A percentile compares a stretch with the other conserved stretches of the same genome.
phyloP scores from a whole-genome alignment of 2,113 vertebrate species.

The Apeltes quadracus region DNA sequence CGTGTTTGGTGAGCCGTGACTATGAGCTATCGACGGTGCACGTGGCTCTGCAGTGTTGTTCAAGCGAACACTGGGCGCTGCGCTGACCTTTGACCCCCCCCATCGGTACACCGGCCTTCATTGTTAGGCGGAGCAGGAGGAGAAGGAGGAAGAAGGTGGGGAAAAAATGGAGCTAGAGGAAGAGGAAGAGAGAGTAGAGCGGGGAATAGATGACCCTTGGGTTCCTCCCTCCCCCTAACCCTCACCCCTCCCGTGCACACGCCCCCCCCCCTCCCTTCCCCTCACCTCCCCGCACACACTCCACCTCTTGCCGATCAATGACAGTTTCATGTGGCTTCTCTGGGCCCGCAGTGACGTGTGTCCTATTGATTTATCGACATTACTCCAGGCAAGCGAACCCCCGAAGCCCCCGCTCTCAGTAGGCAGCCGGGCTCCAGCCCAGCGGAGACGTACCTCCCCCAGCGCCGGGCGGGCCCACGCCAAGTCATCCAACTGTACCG shows the following conservation, averaged over 20 bases:
- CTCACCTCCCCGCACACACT: conserved; percentile 28
- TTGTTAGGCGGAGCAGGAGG: conserved; percentile 55
- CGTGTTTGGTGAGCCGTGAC: conserved; percentile 74
- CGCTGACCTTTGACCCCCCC: conserved; percentile 74
- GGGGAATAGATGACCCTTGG: conserved; percentile 69
- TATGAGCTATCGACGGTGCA: conserved; percentile 69
- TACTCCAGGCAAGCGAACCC: conserved; percentile 78
- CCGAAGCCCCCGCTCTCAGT: conserved; percentile 73
- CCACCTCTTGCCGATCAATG: conserved; percentile 85
- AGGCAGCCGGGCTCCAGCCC: conserved; percentile 76
- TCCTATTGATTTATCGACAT: conserved; percentile 86
- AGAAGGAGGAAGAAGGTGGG: conserved; percentile 27
- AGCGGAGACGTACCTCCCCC: conserved; percentile 65
- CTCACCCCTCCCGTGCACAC: conserved; percentile 66
- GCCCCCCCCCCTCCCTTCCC: conserved; percentile 44
- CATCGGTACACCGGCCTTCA: conserved; percentile 44
- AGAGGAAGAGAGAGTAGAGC: conserved; percentile 21
- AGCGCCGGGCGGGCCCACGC: conserved; percentile 68
- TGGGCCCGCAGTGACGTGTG: conserved; percentile 83
- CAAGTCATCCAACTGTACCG: conserved; percentile 79
- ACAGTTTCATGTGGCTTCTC: conserved; percentile 84
- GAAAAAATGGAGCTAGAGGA: conserved; percentile 19
- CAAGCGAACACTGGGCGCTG: conserved; percentile 62
- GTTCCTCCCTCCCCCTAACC: conserved; percentile 63
- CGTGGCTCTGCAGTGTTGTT: conserved; percentile 69